phyloP scores from a whole-genome alignment of 2,113 vertebrate genomes.

The Malurus cyaneus region DNA sequence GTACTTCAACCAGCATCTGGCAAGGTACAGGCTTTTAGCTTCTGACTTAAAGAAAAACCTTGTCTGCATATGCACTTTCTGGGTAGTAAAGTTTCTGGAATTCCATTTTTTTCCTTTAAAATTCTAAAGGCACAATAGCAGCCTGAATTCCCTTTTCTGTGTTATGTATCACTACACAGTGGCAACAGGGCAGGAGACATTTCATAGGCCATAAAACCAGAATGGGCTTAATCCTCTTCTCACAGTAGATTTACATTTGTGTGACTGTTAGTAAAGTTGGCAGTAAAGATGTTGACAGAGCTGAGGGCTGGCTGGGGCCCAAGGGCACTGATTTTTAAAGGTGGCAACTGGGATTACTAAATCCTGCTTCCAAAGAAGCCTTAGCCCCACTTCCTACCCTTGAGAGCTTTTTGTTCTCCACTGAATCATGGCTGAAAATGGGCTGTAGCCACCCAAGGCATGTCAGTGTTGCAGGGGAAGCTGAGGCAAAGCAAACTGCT shows the following conservation, averaged over 20 bases:
- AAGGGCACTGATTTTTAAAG: constrained; percentile 53
- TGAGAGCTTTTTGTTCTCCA: constrained; percentile 29
- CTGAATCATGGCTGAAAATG: not conserved
- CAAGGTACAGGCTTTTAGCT: not conserved
- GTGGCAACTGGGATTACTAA: constrained; percentile 26
- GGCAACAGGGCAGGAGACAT: not conserved
- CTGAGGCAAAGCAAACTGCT: not conserved
- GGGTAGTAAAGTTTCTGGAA: not conserved
- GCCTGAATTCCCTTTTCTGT: not conserved
- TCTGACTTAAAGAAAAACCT: not conserved
- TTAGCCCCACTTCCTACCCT: constrained; percentile 24
- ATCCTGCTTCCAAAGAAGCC: constrained; percentile 21
- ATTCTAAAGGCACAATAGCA: not conserved
- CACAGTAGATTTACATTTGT: constrained; percentile 56
- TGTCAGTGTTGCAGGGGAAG: not conserved
- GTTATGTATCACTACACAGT: not conserved
- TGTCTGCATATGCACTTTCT: not conserved
- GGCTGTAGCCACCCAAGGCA: not conserved
- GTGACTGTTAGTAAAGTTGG: constrained; percentile 53
- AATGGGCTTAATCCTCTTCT: constrained; percentile 54
- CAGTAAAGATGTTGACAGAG: constrained; percentile 55
- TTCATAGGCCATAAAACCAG: constrained; percentile 53
- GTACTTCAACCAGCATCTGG: not conserved
- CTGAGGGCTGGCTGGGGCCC: constrained; percentile 31
- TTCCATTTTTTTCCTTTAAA: not conserved